Conservation (phyloP, 2,888 invertebrate genomes). For the Tetramorium bicarinatum region DNA sequence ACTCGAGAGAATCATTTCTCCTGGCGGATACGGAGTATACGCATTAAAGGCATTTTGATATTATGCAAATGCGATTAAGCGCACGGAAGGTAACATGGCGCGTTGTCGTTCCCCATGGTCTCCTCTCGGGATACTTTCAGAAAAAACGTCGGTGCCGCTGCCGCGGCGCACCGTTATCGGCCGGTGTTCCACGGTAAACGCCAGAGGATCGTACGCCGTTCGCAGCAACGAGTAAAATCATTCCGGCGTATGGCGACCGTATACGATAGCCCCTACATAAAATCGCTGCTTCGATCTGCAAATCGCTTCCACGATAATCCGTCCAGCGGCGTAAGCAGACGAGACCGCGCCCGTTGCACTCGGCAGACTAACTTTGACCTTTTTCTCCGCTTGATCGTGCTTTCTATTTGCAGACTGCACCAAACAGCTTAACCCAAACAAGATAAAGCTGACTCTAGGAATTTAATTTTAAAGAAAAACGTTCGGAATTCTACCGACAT, state of each 20-base stretch:
- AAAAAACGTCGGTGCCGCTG: constrained; percentile 21
- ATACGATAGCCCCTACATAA: constrained; percentile 1
- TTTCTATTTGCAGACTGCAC: background rate
- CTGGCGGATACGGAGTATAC: constrained; percentile 68
- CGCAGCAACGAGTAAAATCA: constrained; percentile 30
- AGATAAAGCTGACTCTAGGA: too few species aligned
- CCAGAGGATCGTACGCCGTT: constrained; percentile 53
- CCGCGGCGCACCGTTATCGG: constrained; percentile 36
- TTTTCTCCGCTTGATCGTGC: background rate
- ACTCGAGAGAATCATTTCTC: constrained; percentile 78
- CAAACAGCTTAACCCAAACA: background rate
- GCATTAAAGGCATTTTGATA: constrained; percentile 84
- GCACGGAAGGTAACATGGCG: constrained; percentile 57
- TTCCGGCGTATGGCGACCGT: constrained; percentile 10
- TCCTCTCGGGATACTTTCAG: constrained; percentile 52
- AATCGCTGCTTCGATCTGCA: constrained; percentile 37
- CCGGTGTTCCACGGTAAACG: constrained; percentile 51
- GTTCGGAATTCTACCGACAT: background rate
- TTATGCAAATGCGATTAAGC: constrained; percentile 84
- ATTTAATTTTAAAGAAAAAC: constrained; percentile 12
- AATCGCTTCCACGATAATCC: constrained; percentile 29
- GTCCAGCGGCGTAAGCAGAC: background rate
- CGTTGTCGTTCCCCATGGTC: constrained; percentile 56
- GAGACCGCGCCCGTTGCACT: background rate
- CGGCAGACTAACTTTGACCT: background rate